Evolutionary conservation across 1,140 invertebrate genomes (phyloP), one percentile per base, ranked within the genome.

Genomic region (Chlorops oryzae): DNA sequence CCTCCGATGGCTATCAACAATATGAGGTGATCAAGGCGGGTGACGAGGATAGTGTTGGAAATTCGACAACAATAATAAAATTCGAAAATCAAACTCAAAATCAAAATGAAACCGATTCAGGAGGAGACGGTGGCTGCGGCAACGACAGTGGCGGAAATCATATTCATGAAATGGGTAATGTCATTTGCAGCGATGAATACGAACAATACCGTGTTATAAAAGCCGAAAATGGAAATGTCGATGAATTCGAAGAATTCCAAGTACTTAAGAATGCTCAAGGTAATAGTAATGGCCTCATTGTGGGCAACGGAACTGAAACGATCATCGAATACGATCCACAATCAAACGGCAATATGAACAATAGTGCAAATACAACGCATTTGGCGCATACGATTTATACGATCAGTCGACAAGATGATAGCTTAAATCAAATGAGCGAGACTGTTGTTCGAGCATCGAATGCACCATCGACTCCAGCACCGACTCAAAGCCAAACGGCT

Each of bases 401-500:
- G 2, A 41, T 54, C 22, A 54, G 43, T 9, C 40, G 32, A 27
- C 47, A 50, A n/a, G 52, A 54, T 15, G 51, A 51, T 15, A 28
- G 35, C 34, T 54, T 54, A 44, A 57, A 62, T 51, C 54, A 57
- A 39, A 49, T 56, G 9, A 48, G 41, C n/a, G 50, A 56, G 12
- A 49, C 50, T 9, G 46, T 49, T 15, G 23, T 12, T 3, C 17
- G 62, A 17, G 54, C 60, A 10, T 45, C 37, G 6, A 50, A 58
- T 51, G 37, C 62, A 25, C 57, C 62, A 6, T 61, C 63, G n/a
- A 53, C 47, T 15, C 47, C 43, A 17, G 13, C 42, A 6, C 9
- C 54, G 39, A 54, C 56, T n/a, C 59, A 5, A 62, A 69, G 2
- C 72, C 15, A 41, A 18, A 34, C 74, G n/a, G 73, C 77, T 55